phyloP scores from a whole-genome alignment of 2,113 vertebrate species.

The Regulus satrapa region DNA sequence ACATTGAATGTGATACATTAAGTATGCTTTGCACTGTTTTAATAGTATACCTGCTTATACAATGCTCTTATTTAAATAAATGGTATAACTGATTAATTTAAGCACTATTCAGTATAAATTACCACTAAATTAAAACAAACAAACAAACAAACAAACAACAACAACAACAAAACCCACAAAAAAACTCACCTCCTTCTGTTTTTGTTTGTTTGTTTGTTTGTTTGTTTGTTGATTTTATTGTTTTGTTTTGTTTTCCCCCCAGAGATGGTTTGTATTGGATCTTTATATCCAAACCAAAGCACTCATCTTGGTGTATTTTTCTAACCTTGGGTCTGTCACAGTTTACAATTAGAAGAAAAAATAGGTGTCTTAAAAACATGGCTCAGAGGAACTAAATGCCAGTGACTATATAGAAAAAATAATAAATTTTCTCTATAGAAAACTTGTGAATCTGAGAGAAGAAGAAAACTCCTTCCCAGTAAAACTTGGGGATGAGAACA shows the following conservation, averaged over 20 bases:
- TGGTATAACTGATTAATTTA: not conserved
- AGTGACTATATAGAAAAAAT: not conserved
- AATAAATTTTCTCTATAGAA: too few relatives aligned
- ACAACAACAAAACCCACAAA: too few relatives aligned
- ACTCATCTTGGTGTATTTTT: not conserved
- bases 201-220: too few relatives aligned
- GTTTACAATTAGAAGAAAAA: not conserved
- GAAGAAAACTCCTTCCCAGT: not conserved
- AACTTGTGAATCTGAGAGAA: too few relatives aligned
- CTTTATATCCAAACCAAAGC: not conserved
- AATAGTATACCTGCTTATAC: not conserved
- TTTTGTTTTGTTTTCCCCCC: rapidly evolving
- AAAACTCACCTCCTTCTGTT: too few relatives aligned
- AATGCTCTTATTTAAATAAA: not conserved
- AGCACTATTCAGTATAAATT: not conserved
- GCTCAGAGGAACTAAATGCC: not conserved
- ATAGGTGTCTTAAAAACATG: rapidly evolving
- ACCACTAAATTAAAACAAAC: too few relatives aligned
- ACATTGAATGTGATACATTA: not conserved
- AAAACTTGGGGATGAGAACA: not conserved
- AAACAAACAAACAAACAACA: too few relatives aligned
- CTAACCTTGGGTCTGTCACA: not conserved
- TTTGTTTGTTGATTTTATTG: too few relatives aligned
- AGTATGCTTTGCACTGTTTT: not conserved
- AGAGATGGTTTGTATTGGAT: not conserved